A percentile compares a stretch with the other conserved stretches of the same genome.
Conservation (phyloP, 2,113 vertebrate species). For the Xenus cinereus region DNA sequence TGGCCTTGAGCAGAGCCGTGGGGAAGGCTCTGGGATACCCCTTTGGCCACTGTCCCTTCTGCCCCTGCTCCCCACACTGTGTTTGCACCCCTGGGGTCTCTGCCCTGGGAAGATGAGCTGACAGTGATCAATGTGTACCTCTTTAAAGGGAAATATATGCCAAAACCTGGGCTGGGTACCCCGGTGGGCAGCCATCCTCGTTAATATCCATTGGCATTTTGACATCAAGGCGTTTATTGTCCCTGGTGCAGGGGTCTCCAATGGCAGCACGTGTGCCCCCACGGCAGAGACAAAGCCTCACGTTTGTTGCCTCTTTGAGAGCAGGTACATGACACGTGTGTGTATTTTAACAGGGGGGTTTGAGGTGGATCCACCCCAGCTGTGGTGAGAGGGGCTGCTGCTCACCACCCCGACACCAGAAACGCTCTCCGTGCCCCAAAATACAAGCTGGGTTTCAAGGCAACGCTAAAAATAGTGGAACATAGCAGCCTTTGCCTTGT, state of each 20-base stretch:
- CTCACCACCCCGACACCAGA: neutral
- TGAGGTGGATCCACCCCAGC: neutral
- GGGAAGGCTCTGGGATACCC: fast-evolving
- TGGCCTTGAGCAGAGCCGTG: fast-evolving
- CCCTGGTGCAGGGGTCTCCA: neutral
- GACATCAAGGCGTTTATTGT: neutral
- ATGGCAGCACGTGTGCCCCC: neutral
- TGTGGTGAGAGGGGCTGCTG: neutral
- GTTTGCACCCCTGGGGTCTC: neutral
- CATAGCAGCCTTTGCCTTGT: neutral
- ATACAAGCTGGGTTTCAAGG: neutral
- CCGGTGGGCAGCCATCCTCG: neutral
- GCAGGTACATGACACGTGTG: neutral
- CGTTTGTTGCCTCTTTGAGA: neutral
- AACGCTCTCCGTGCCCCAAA: neutral
- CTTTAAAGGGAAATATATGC: neutral
- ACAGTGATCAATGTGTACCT: fast-evolving
- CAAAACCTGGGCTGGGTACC: neutral
- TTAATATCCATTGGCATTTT: neutral
- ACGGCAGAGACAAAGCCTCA: neutral
- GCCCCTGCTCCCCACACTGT: fast-evolving
- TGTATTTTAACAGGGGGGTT: neutral
- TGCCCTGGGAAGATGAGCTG: neutral
- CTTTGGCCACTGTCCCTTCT: fast-evolving
- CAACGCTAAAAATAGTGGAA: too few relatives aligned